Evolutionary conservation across 1,140 invertebrate genomes (phyloP).

Genomic region (Nomia melanderi): DNA sequence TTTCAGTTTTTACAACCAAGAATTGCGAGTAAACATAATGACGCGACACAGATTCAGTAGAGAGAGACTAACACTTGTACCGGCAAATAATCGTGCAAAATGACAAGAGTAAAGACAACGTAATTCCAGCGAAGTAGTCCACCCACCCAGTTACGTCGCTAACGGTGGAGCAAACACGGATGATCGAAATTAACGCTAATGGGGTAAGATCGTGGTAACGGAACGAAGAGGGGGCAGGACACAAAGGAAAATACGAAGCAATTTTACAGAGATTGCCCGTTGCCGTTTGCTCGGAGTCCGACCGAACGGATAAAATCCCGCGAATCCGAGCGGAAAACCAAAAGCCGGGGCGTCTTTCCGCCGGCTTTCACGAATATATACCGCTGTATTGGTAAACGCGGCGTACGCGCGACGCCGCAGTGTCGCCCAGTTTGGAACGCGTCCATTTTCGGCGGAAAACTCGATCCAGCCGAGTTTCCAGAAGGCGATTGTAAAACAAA

Average conservation of each 20-base stretch:
- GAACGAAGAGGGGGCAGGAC: background rate
- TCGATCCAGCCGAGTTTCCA: background rate
- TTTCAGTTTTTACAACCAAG: too few relatives aligned
- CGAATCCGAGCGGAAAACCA: constrained; percentile 26
- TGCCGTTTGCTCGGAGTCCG: background rate
- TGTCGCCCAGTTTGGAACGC: constrained; percentile 30
- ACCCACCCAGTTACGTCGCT: too few relatives aligned
- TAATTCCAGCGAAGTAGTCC: too few relatives aligned
- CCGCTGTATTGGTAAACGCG: background rate
- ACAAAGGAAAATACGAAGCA: background rate
- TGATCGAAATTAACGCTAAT: background rate
- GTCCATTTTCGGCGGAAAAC: constrained; percentile 37
- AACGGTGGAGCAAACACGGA: too few relatives aligned
- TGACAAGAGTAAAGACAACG: too few relatives aligned
- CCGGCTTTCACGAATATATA: constrained; percentile 18
- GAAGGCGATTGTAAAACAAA: constrained; percentile 34
- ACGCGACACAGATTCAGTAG: too few relatives aligned
- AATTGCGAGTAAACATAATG: too few relatives aligned
- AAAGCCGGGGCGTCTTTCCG: background rate
- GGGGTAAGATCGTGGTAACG: background rate
- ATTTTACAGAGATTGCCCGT: background rate
- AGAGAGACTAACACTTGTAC: too few relatives aligned
- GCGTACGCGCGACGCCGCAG: background rate
- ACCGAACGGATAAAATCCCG: background rate
- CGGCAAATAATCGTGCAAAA: too few relatives aligned